phyloP scores from a whole-genome alignment of 1,140 invertebrate genomes.

The Dendroctonus ponderosae region DNA sequence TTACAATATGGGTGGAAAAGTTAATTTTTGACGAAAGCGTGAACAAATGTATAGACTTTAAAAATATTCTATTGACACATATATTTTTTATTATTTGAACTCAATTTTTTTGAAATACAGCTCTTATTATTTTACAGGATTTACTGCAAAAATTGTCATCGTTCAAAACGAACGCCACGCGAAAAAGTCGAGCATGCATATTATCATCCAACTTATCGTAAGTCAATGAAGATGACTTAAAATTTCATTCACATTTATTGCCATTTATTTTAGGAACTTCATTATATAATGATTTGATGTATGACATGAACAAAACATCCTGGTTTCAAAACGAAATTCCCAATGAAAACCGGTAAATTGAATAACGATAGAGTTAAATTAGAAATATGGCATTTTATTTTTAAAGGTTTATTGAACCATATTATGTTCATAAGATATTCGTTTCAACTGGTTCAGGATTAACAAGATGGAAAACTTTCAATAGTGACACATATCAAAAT shows the following conservation, averaged over 20 bases:
- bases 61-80: background rate
- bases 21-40: no score
- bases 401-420: conserved; percentile 34
- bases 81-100: conserved; percentile 2
- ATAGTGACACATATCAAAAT: conserved; percentile 28
- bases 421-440: conserved; percentile 57
- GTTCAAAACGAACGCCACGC: conserved; percentile 7
- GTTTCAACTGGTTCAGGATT: conserved; percentile 84
- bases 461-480: conserved; percentile 71
- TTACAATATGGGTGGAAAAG: no score
- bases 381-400: background rate
- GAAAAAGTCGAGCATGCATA: conserved; percentile 29
- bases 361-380: background rate
- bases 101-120: background rate
- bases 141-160: conserved; percentile 39
- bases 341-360: conserved; percentile 3
- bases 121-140: conserved; percentile 35
- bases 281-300: conserved; percentile 27
- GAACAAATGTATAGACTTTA: no score
- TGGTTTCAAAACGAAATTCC: conserved; percentile 38
- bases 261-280: conserved; percentile 20
- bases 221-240: background rate
- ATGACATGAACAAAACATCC: conserved; percentile 34
- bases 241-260: background rate
- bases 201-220: conserved; percentile 24